Evolutionary conservation across 2,113 vertebrate species (phyloP).

Genomic region (Phyllopteryx taeniolatus): DNA sequence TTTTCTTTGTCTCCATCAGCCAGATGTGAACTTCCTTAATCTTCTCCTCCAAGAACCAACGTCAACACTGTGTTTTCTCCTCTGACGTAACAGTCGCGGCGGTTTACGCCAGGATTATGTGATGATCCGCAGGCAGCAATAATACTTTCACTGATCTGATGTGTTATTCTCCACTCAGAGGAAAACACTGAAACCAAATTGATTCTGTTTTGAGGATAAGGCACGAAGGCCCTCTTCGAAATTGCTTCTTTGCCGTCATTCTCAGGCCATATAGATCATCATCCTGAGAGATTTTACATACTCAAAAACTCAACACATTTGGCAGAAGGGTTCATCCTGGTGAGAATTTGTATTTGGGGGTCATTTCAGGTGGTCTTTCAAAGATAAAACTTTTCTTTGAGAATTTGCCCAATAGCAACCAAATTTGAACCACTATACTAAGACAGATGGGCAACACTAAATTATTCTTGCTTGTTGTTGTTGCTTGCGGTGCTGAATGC

Average conservation of each 20-base stretch:
- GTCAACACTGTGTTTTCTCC: conserved; percentile 13
- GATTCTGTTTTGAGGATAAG: not conserved
- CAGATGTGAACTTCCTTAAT: conserved; percentile 43
- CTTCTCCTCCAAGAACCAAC: conserved; percentile 11
- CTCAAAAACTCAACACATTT: not conserved
- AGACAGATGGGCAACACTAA: too few relatives aligned
- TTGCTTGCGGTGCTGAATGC: not conserved
- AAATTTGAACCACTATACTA: too few relatives aligned
- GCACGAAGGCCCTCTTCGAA: not conserved
- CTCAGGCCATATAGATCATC: not conserved
- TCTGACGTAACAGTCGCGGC: conserved; percentile 22
- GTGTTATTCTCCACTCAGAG: conserved; percentile 10
- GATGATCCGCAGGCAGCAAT: conserved; percentile 23
- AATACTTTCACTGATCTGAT: conserved; percentile 20
- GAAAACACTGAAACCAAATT: not conserved
- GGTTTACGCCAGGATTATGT: conserved; percentile 25
- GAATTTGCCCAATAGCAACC: not conserved
- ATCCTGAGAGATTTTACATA: not conserved
- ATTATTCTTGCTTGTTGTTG: too few relatives aligned
- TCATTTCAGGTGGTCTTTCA: too few relatives aligned
- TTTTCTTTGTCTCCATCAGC: conserved; percentile 6
- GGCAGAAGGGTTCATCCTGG: too few relatives aligned
- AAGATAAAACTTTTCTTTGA: not conserved
- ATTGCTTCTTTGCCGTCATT: not conserved
- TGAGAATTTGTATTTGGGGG: not conserved